A percentile compares a stretch with the other conserved stretches of the same genome.
Evolutionary conservation across 2,797 vertebrate genomes (phyloP).

Genomic region (Pristis pectinata): DNA sequence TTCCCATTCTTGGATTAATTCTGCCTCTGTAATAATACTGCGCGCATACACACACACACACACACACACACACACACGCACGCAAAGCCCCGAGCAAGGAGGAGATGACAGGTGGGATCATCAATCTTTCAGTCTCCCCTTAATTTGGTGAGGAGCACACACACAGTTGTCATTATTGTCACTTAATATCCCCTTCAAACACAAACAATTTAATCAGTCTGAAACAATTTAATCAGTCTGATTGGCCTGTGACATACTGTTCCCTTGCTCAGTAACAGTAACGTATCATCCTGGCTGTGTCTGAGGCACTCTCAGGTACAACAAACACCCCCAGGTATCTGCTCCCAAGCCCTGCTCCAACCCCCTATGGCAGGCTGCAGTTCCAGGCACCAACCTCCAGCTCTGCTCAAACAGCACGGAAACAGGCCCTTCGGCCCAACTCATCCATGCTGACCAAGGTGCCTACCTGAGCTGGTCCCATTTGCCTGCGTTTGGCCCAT

Average conservation of each 20-base stretch:
- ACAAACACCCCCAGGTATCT: no score
- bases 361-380: not conserved
- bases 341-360: not conserved
- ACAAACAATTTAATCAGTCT: not conserved
- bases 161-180: not conserved
- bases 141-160: not conserved
- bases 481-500: no score
- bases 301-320: no score
- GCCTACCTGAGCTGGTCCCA: no score
- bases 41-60: not conserved
- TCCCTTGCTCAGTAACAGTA: not conserved
- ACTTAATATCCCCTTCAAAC: not conserved
- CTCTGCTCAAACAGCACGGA: not conserved
- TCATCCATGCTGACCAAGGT: no score
- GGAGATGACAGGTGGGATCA: not conserved
- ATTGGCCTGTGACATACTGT: not conserved
- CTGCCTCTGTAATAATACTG: no score
- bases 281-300: no score
- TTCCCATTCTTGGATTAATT: no score
- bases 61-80: not conserved
- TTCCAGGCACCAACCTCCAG: not conserved
- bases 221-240: no score
- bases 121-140: conserved; percentile 19
- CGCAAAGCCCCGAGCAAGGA: not conserved
- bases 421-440: not conserved